Percentiles rank a stretch among this genome's conserved stretches.
These are phyloP conservation scores for Bhutanitis thaidina DNA, from an alignment of 2,888 invertebrate genomes.

Conservation along the genomic window DNA sequence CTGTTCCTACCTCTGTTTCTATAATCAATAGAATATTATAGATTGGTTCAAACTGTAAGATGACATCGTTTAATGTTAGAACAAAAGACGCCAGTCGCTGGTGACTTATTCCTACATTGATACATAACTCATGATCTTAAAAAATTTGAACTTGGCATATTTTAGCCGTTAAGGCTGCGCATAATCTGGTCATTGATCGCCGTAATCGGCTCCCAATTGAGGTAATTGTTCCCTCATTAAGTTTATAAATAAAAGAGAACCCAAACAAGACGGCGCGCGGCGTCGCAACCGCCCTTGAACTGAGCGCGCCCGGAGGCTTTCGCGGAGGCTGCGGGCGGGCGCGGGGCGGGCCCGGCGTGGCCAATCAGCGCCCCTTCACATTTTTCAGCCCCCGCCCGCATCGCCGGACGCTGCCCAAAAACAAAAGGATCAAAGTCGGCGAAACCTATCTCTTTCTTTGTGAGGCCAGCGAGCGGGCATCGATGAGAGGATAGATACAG, in stretches of 20 bases:
- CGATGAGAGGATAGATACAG: conserved; percentile 79
- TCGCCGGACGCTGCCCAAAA: conserved; percentile 80
- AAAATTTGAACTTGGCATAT: conserved; percentile 16
- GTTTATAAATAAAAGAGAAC: conserved; percentile 37
- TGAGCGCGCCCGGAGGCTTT: conserved; percentile 47
- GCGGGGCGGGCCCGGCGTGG: conserved; percentile 64
- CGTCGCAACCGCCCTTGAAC: conserved; percentile 76
- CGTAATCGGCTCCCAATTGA: conserved; percentile 21
- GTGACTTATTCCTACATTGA: conserved; percentile 12
- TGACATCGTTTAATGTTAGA: too few relatives aligned
- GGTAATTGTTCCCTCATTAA: conserved; percentile 23
- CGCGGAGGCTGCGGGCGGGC: conserved; percentile 38
- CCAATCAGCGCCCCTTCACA: conserved; percentile 77
- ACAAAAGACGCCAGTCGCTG: conserved; percentile 5
- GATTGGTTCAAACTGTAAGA: too few relatives aligned
- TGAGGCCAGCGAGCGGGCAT: conserved; percentile 74
- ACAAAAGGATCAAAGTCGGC: conserved; percentile 80
- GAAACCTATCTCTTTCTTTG: conserved; percentile 81
- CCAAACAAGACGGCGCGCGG: conserved; percentile 63
- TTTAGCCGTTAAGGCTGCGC: conserved; percentile 32
- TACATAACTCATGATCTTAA: background rate
- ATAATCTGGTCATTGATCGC: conserved; percentile 23
- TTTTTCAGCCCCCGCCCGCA: conserved; percentile 78
- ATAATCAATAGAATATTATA: too few relatives aligned
- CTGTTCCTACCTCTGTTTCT: too few relatives aligned